Base-by-base conservation (phyloP, 2,113 vertebrate genomes). In the Festucalex cinctus region DNA sequence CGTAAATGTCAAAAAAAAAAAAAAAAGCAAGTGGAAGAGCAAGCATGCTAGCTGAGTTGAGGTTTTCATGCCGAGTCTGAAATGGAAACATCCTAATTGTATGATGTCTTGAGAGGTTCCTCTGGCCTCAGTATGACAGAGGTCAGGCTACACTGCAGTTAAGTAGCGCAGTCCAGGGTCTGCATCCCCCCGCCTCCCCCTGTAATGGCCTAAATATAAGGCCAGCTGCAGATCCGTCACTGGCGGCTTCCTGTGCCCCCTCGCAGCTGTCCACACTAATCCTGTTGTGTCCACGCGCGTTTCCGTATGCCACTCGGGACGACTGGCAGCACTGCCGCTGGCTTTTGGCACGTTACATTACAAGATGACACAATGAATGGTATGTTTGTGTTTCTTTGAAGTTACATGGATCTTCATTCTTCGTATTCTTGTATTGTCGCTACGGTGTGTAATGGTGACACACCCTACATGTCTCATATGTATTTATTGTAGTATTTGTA, bases 261-360 rank as follows among this genome's bases (percentile, higher is more conserved):
- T 70, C 84, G 88, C 90, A 91, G 90, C 90, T 93, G 90, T 90
- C 89, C 86, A 74, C 73, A 53, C 83, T 88, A 90, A 90, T 90
- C 88, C 87, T 78, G 78, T 83, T 90, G 71, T 46, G 80, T 76
- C 74, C 70, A 57, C 56, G 65, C 43, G 43, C 2, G 74, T 76
- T 68, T 73, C 63, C 71, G 65, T 58, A n/a, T 75, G 66, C 39
- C 71, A 69, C 68, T 71, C 3, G 37, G 74, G 69, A 70, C 66
- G 70, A 79, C 73, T 14, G 76, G 72, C 78, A 49, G 65, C 73
- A 61, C 66, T 60, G 58, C 44, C 17, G 7, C 19, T 51, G 48
- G 7, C 48, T 1, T 22, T 22, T 9, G 77, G 80, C 78, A 85
- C 76, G 76, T 70, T 58, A 66, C 56, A 43, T 49, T 75, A 4